These are phyloP conservation scores for Campoplex capitator DNA, from an alignment of 2,888 invertebrate genomes.

Conservation along the genomic window DNA sequence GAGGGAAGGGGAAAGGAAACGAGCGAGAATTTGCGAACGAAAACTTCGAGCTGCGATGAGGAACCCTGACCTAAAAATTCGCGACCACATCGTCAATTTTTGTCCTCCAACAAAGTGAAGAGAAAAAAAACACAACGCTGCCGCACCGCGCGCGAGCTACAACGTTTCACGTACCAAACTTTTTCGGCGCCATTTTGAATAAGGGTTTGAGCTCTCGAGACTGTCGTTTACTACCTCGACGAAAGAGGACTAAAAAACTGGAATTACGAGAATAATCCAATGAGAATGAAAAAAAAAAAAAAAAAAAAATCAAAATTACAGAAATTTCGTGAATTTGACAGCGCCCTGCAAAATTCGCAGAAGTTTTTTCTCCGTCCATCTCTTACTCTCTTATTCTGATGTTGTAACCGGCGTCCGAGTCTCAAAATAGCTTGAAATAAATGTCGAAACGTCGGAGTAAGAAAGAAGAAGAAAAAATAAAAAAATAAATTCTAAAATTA, in stretches of 20 bases:
- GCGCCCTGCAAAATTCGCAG: background rate
- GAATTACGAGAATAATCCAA: too few species aligned
- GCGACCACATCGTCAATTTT: constrained; percentile 73
- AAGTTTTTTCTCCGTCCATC: background rate
- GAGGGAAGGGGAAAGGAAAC: constrained; percentile 66
- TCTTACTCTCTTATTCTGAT: constrained; percentile 8
- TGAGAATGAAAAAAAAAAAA: background rate
- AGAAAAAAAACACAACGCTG: constrained; percentile 24
- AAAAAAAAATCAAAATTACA: background rate
- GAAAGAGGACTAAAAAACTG: too few species aligned
- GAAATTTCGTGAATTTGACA: background rate
- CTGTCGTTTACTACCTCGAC: background rate
- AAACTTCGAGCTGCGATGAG: constrained; percentile 49
- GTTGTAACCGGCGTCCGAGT: constrained; percentile 33
- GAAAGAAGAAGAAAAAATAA: background rate
- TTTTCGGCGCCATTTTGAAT: constrained; percentile 13
- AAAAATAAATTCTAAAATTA: constrained; percentile 44
- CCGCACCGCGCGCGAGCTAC: constrained; percentile 1
- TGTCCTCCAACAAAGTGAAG: constrained; percentile 71
- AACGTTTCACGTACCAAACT: constrained; percentile 32
- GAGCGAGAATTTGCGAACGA: constrained; percentile 63
- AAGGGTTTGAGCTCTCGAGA: background rate
- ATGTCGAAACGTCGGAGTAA: constrained; percentile 32
- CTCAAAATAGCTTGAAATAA: constrained; percentile 36
- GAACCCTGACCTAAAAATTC: constrained; percentile 78